Evolutionary conservation across 35 echinoderm and acorn worm species (phyloP).

Genomic region (Stichopus chloronotus): DNA sequence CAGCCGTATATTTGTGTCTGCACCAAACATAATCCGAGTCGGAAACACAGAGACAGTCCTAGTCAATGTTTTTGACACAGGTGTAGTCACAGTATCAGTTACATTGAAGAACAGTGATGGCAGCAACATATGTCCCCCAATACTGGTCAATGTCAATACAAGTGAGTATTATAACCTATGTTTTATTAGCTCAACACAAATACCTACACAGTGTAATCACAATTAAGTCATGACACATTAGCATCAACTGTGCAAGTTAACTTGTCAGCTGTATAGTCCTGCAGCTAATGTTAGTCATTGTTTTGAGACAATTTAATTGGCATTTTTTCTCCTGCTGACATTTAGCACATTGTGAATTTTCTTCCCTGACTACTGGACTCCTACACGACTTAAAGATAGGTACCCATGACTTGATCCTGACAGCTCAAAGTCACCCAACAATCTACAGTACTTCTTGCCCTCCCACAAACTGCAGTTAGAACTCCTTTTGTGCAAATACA

Average conservation of each 20-base stretch:
- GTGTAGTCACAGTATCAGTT: slow-evolving; percentile 52
- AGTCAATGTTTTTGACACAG: slow-evolving; percentile 61
- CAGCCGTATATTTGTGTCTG: slow-evolving; percentile 58
- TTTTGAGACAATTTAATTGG: too few species aligned
- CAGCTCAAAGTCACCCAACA: too few species aligned
- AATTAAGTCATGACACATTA: too few species aligned
- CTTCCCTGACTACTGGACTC: too few species aligned
- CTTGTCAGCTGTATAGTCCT: background rate
- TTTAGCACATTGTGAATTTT: too few species aligned
- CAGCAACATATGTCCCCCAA: background rate
- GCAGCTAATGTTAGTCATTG: background rate
- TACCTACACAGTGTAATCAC: background rate
- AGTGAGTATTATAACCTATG: background rate
- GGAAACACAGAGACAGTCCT: slow-evolving; percentile 84
- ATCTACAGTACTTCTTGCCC: too few species aligned
- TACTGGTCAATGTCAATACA: background rate
- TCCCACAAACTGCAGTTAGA: too few species aligned
- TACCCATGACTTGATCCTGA: too few species aligned
- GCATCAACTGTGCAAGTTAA: too few species aligned
- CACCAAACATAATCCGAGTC: slow-evolving; percentile 85
- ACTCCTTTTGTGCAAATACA: too few species aligned
- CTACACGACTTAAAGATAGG: too few species aligned
- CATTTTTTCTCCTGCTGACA: too few species aligned
- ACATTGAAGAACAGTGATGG: slow-evolving; percentile 51
- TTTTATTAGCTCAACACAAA: background rate